Base-by-base conservation (phyloP, 2,888 invertebrate species). In the Rhagophthalmus giganteus region DNA sequence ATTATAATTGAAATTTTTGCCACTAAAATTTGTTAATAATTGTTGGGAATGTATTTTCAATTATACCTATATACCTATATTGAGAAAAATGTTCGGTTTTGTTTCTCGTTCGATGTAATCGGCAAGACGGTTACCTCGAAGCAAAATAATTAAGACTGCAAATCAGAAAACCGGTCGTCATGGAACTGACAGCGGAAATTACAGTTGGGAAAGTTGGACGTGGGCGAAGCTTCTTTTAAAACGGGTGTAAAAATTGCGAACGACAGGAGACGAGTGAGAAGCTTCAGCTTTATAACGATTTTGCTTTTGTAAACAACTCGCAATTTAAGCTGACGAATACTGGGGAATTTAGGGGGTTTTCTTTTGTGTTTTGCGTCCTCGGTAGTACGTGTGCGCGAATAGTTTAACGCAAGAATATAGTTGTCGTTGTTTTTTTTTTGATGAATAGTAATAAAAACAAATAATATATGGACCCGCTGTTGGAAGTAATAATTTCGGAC, bases 161-260 rank as follows among this genome's bases (percentile, higher is more conserved):
- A 62, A 59, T 61, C 60, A 60, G 60, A 57, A 56, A 55, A 52
- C 50, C 55, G 53, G 55, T 59, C 60, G 65, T 63, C 64, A 62
- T 50, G 61, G 54, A 60, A 56, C 57, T 60, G 56, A 47, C 55
- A 54, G 57, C 63, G 65, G 64, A 65, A 65, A 65, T 65, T 65
- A 61, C 62, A 49, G 47, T 59, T 53, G 55, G 60, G 58, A 50
- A 39, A 58, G 50, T 52, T 55, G 54, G 48, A 42, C 31, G 39
- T 34, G 30, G 39, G 39, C 41, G 42, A 47, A 42, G 33, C 32
- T 15, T 30, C 27, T 30, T 40, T 45, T 35, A 52, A 35, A 41
- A 26, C 10, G 32, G 28, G 40, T 38, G 41, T 47, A 51, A 51
- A 51, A 51, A 47, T 52, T 47, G 46, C 41, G 13, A 46, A 41